Conservation (phyloP, 2,797 vertebrate species). For the Pampus argenteus region DNA sequence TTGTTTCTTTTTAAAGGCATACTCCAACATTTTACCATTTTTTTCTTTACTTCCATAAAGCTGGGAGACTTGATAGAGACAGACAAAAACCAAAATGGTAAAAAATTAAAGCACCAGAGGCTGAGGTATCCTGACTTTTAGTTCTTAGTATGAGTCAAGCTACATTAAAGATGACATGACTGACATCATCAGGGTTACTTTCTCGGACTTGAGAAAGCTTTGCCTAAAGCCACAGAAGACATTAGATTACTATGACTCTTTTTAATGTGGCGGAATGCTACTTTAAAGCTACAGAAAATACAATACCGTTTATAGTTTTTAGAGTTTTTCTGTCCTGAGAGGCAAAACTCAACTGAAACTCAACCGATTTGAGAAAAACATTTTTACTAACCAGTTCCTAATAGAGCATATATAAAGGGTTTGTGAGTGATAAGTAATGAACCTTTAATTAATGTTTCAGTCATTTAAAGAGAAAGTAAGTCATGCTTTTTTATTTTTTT, state of each 20-base stretch:
- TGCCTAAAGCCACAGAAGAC: too few relatives aligned
- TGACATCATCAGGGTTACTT: conserved; percentile 5
- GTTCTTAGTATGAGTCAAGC: background rate
- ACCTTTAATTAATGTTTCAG: background rate
- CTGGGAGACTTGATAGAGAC: background rate
- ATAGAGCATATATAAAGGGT: background rate
- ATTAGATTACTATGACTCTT: too few relatives aligned
- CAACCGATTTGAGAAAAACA: too few relatives aligned
- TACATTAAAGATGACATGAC: background rate
- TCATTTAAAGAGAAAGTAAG: background rate
- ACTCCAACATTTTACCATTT: background rate
- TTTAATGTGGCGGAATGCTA: too few relatives aligned
- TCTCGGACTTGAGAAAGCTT: background rate
- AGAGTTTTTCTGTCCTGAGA: too few relatives aligned
- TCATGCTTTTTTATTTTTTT: too few relatives aligned
- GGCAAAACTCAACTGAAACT: too few relatives aligned
- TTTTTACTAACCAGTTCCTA: too few relatives aligned
- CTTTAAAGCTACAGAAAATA: too few relatives aligned
- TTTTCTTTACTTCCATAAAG: background rate
- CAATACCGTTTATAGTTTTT: too few relatives aligned
- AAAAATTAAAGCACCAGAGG: background rate
- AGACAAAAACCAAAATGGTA: background rate
- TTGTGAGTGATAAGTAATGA: background rate
- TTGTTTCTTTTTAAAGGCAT: conserved; percentile 8
- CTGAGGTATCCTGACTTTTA: background rate